Evolutionary conservation across 2,888 invertebrate species (phyloP).

Genomic region (Smittia aterrima): DNA sequence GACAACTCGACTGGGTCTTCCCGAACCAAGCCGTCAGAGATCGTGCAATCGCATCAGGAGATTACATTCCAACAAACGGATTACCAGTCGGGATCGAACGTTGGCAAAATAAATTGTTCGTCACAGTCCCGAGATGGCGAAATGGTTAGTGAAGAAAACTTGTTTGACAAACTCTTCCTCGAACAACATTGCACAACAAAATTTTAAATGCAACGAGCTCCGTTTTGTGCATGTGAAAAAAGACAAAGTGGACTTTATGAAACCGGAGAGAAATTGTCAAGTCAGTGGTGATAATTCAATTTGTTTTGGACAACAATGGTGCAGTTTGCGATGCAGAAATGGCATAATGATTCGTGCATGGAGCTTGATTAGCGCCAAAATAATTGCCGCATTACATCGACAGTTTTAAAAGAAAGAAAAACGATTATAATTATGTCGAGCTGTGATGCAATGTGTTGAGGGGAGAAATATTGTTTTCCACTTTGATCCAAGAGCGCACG

Average conservation of each 20-base stretch:
- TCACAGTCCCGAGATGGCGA: slow-evolving; percentile 78
- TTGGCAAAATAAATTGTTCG: slow-evolving; percentile 77
- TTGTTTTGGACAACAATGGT: neutral
- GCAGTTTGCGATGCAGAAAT: neutral
- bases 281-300: neutral
- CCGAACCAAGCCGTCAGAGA: slow-evolving; percentile 62
- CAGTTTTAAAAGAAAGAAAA: neutral
- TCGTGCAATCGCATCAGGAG: slow-evolving; percentile 63
- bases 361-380: neutral
- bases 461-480: too few species aligned
- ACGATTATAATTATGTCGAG: too few species aligned
- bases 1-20: slow-evolving; percentile 71
- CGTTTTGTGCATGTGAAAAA: neutral
- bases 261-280: neutral
- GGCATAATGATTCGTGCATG: neutral
- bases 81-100: slow-evolving; percentile 80
- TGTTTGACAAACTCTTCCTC: neutral
- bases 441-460: too few species aligned
- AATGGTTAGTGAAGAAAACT: slow-evolving; percentile 59
- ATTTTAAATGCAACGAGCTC: neutral
- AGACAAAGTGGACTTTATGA: neutral
- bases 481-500: too few species aligned
- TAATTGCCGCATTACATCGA: neutral
- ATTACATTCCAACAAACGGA: slow-evolving; percentile 72
- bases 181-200: neutral